Base-by-base conservation (phyloP, 2,113 vertebrate genomes). In the Oreochromis tanganicae region DNA sequence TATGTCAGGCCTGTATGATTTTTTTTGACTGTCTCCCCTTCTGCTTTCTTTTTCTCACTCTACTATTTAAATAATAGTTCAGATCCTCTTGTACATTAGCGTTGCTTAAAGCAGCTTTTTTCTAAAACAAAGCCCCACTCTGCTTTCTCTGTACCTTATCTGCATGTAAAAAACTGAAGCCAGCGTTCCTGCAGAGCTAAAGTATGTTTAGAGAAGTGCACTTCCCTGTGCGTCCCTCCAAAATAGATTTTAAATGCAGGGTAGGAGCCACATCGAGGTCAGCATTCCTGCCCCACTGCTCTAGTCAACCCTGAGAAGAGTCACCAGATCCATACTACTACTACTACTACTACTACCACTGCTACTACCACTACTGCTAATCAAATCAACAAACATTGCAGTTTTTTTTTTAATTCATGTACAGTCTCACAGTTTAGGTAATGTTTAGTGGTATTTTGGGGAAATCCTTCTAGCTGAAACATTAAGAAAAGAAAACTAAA, bases 201-300 rank as follows among this genome's bases (percentile, higher is more conserved):
- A 88, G 55, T 24, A 36, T 87, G 85, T 93, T 91, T 90, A 57
- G 43, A 89, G 87, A 91, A 88, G 92, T 86, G 89, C 48, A 38
- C 36, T 82, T 87, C 90, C 54, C 82, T 6, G 46, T 57, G 82
- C 73, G 91, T 94, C 88, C 88, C 87, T 94, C 94, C 71, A 93
- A 97, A 97, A 97, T 97, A 97, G 96, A 96, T 94, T 66, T 96
- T 97, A 97, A 97, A 93, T 96, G 94, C 92, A 95, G 95, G 94
- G 95, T 95, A 85, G 89, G 89, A 95, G 90, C 94, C 84, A 32
- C 93, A 92, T 73, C 32, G 91, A 96, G 94, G 95, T 94, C 90
- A 90, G 87, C 32, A 9, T 91, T 88, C 85, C 85, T 94, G 84
- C 80, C 83, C 92, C 78, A 82, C 80, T 88, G 93, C 90, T 92